Evolutionary conservation across 2,888 invertebrate genomes (phyloP).

Genomic region (Pheosia gnoma): DNA sequence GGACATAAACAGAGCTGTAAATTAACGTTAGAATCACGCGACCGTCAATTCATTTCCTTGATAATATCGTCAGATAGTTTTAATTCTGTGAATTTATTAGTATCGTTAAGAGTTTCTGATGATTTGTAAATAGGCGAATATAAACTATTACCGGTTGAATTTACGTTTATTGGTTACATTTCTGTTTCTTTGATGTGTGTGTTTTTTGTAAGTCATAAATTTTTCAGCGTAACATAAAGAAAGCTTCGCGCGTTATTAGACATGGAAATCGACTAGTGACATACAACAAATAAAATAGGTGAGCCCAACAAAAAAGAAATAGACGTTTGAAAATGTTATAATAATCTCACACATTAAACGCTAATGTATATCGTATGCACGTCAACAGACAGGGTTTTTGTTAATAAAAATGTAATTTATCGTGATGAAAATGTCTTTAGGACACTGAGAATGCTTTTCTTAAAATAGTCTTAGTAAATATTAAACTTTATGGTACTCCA

Average conservation of each 20-base stretch:
- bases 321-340: no score
- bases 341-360: no score
- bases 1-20: conserved; percentile 31
- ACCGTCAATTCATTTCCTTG: conserved; percentile 36
- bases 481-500: no score
- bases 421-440: no score
- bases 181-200: conserved; percentile 74
- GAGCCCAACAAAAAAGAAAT: background rate
- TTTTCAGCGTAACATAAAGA: conserved; percentile 69
- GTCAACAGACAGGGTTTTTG: no score
- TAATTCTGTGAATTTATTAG: conserved; percentile 37
- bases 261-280: conserved; percentile 59
- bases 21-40: conserved; percentile 31
- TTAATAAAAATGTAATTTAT: no score
- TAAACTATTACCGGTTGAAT: conserved; percentile 33
- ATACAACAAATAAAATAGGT: conserved; percentile 33
- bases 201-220: conserved; percentile 68
- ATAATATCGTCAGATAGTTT: conserved; percentile 40
- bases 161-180: conserved; percentile 58
- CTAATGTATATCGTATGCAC: no score
- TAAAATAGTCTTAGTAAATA: no score
- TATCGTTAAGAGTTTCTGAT: conserved; percentile 30
- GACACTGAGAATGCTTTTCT: no score
- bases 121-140: conserved; percentile 40
- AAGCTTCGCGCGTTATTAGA: conserved; percentile 66